phyloP scores from a whole-genome alignment of 2,113 vertebrate genomes.

The Brachyhypopomus gauderio region DNA sequence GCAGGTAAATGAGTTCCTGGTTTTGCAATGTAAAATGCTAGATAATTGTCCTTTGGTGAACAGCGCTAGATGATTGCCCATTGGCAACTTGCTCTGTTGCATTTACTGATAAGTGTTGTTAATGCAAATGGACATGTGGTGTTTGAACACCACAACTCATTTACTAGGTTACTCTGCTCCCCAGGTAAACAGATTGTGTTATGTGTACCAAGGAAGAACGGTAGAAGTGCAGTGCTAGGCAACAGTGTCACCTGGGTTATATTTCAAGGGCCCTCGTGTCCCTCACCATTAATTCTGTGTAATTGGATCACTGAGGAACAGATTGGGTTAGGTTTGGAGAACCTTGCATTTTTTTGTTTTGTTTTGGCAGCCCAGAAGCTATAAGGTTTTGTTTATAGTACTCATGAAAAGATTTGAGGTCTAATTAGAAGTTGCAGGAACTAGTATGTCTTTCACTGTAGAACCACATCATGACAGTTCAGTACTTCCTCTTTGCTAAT shows the following conservation, averaged over 20 bases:
- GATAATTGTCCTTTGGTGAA: neutral
- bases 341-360: slow-evolving; percentile 1
- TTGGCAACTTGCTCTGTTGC: neutral
- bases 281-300: slow-evolving; percentile 42
- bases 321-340: slow-evolving; percentile 32
- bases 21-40: neutral
- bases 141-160: slow-evolving; percentile 48
- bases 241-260: slow-evolving; percentile 46
- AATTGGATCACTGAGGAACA: slow-evolving; percentile 48
- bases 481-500: neutral
- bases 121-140: slow-evolving; percentile 33
- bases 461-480: neutral
- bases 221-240: slow-evolving; percentile 48
- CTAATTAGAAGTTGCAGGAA: neutral
- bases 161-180: slow-evolving; percentile 32
- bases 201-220: slow-evolving; percentile 39
- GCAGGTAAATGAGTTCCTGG: neutral
- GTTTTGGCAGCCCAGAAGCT: neutral
- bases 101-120: slow-evolving; percentile 36
- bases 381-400: slow-evolving; percentile 28
- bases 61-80: neutral
- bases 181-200: slow-evolving; percentile 33
- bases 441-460: neutral
- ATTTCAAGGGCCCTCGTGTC: slow-evolving; percentile 42
- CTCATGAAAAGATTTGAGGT: neutral